A percentile compares a stretch with the other conserved stretches of the same genome.
These are phyloP conservation scores for Lingula anatina DNA, from an alignment of 2,888 invertebrate genomes.

Conservation along the genomic window DNA sequence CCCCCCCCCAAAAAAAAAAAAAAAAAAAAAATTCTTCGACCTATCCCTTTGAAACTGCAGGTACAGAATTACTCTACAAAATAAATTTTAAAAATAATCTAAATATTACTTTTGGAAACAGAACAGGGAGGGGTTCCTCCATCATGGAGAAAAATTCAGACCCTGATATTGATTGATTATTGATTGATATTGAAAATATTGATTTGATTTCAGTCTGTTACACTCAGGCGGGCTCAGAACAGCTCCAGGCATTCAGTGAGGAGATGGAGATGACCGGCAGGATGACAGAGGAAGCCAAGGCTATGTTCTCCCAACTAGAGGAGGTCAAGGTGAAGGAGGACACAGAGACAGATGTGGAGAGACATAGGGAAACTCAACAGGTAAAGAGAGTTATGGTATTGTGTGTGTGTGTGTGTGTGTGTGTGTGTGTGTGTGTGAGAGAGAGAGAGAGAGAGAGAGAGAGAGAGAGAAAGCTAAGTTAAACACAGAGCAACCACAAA, in stretches of 20 bases:
- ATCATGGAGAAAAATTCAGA: neutral
- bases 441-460: too few species aligned
- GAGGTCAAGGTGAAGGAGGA: neutral
- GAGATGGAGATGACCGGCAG: constrained; percentile 31
- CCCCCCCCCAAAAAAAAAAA: too few species aligned
- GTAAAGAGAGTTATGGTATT: too few species aligned
- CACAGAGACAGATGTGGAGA: neutral
- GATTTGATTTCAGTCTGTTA: constrained; percentile 29
- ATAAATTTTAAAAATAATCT: neutral
- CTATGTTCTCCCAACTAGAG: constrained; percentile 24
- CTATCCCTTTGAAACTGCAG: too few species aligned
- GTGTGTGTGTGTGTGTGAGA: too few species aligned
- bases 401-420: too few species aligned
- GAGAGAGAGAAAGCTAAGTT: too few species aligned
- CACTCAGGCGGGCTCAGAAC: constrained; percentile 23
- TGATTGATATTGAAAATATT: neutral
- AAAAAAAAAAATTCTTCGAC: too few species aligned
- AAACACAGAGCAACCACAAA: too few species aligned
- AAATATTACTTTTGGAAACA: too few species aligned
- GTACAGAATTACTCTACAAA: too few species aligned
- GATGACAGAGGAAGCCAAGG: constrained; percentile 28
- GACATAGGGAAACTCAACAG: neutral
- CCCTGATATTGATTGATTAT: neutral
- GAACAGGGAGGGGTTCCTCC: too few species aligned
- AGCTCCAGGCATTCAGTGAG: constrained; percentile 29